Conservation (phyloP, 2,113 vertebrate genomes). For the Chaetodon trifascialis region DNA sequence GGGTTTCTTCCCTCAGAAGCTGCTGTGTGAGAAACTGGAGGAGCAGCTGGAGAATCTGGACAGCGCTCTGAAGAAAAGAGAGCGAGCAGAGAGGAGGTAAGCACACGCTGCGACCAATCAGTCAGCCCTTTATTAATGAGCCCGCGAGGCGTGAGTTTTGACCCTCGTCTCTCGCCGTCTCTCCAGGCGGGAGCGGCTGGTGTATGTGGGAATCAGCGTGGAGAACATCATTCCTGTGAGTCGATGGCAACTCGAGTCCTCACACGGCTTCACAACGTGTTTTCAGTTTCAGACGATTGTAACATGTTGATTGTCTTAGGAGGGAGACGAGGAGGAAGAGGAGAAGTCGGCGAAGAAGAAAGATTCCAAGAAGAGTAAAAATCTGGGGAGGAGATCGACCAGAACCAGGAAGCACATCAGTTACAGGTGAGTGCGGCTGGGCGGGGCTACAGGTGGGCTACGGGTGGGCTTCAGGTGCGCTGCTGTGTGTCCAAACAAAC, state of each 20-base stretch:
- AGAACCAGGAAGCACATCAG: conserved; percentile 96
- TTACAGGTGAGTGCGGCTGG: conserved; percentile 89
- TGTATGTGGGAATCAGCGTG: conserved; percentile 98
- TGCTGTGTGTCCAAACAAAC: background rate
- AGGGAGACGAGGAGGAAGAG: conserved; percentile 87
- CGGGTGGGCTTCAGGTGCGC: background rate
- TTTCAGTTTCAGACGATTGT: background rate
- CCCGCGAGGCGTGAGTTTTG: background rate
- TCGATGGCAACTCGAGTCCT: background rate
- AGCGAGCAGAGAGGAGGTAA: conserved; percentile 95
- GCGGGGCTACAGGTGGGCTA: background rate
- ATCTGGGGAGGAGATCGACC: conserved; percentile 93
- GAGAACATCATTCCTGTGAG: conserved; percentile 96
- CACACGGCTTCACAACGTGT: background rate
- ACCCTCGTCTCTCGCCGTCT: conserved; percentile 41
- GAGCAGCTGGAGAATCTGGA: conserved; percentile 96
- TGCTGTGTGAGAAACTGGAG: conserved; percentile 96
- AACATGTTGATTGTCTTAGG: conserved; percentile 31
- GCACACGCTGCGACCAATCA: background rate
- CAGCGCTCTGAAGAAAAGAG: conserved; percentile 95
- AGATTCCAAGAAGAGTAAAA: conserved; percentile 92
- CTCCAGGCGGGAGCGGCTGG: conserved; percentile 93
- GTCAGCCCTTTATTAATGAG: too few species aligned
- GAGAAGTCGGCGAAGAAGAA: conserved; percentile 91
- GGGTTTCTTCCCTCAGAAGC: conserved; percentile 85